These are phyloP conservation scores for Netelia fuscicornis DNA, from an alignment of 2,888 invertebrate genomes.

Conservation along the genomic window DNA sequence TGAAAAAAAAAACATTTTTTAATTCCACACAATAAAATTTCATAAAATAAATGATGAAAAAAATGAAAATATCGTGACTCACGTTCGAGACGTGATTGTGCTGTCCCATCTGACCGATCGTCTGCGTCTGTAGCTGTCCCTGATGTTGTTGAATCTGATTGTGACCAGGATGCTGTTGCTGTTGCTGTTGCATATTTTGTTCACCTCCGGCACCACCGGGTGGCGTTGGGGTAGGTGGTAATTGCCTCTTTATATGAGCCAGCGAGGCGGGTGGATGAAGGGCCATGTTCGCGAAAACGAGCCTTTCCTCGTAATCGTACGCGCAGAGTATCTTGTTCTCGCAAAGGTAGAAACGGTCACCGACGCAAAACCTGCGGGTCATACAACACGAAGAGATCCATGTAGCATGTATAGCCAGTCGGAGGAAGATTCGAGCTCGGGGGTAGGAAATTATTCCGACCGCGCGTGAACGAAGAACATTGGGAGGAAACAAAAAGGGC, in stretches of 20 bases:
- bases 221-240: slow-evolving; percentile 82
- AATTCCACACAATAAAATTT: too few species aligned
- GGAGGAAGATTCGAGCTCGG: not conserved
- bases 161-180: slow-evolving; percentile 79
- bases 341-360: slow-evolving; percentile 98
- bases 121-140: slow-evolving; percentile 78
- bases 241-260: slow-evolving; percentile 92
- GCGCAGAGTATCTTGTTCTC: slow-evolving; percentile 99
- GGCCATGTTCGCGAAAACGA: slow-evolving; percentile 98
- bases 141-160: slow-evolving; percentile 79
- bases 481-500: slow-evolving; percentile 11
- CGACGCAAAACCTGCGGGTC: slow-evolving; percentile 95
- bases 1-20: too few species aligned
- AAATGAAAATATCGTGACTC: slow-evolving; percentile 70
- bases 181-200: slow-evolving; percentile 75
- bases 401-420: slow-evolving; percentile 1
- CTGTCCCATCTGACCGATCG: slow-evolving; percentile 79
- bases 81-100: slow-evolving; percentile 83
- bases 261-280: slow-evolving; percentile 93
- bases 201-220: slow-evolving; percentile 72
- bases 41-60: not conserved
- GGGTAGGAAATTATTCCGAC: not conserved
- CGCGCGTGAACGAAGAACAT: not conserved
- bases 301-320: slow-evolving; percentile 98
- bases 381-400: slow-evolving; percentile 61